phyloP scores from a whole-genome alignment of 1,140 invertebrate genomes.

The Brachionus paranguensis region DNA sequence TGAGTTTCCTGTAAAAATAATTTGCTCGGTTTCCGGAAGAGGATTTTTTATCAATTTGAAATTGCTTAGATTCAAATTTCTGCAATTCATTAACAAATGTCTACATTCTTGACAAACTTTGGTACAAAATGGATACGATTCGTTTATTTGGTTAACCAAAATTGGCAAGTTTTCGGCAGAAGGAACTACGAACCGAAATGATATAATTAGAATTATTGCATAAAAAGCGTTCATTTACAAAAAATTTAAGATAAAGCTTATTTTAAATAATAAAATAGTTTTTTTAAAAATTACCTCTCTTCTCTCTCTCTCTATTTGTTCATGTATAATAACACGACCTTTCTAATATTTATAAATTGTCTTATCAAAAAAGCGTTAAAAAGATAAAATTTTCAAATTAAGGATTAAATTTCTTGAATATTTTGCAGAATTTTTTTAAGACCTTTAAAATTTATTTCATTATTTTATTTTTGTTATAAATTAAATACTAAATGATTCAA shows the following conservation, averaged over 20 bases:
- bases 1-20: slow-evolving; percentile 1
- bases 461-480: too few relatives aligned
- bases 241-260: not conserved
- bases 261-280: too few relatives aligned
- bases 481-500: too few relatives aligned
- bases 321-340: not conserved
- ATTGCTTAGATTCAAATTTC: not conserved
- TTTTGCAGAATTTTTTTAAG: too few relatives aligned
- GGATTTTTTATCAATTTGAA: not conserved
- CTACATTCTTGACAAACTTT: not conserved
- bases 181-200: not conserved
- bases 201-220: not conserved
- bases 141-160: not conserved
- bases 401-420: not conserved
- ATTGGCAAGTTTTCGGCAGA: not conserved
- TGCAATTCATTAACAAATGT: not conserved
- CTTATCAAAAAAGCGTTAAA: not conserved
- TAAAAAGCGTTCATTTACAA: not conserved
- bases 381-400: not conserved
- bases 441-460: too few relatives aligned
- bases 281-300: not conserved
- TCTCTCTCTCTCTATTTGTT: not conserved
- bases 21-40: not conserved
- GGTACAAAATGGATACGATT: not conserved
- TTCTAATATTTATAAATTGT: not conserved